A percentile compares a stretch with the other conserved stretches of the same genome.
phyloP scores from a whole-genome alignment of 2,888 invertebrate genomes.

The Drosophila leonis region DNA sequence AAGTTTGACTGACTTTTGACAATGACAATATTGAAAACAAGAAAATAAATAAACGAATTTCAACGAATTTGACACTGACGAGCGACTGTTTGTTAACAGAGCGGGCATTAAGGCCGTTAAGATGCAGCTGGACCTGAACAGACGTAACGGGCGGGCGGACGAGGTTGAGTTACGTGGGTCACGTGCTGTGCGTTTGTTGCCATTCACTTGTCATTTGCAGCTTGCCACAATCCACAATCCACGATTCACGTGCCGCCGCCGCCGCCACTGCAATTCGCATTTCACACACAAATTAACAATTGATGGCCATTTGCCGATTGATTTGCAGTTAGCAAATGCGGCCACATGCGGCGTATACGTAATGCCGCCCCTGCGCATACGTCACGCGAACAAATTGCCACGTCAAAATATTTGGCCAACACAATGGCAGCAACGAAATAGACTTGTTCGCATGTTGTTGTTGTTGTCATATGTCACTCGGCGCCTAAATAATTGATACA shows the following conservation, averaged over 20 bases:
- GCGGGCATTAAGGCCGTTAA: neutral
- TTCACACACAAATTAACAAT: conserved; percentile 36
- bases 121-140: neutral
- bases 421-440: neutral
- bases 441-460: neutral
- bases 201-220: conserved; percentile 20
- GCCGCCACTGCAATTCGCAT: conserved; percentile 24
- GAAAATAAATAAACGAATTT: neutral
- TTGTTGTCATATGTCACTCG: neutral
- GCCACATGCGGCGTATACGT: conserved; percentile 21
- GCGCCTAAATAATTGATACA: neutral
- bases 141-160: neutral
- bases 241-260: conserved; percentile 19
- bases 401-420: conserved; percentile 15
- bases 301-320: conserved; percentile 44
- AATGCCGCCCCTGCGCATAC: neutral
- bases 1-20: neutral
- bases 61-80: conserved; percentile 6
- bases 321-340: conserved; percentile 23
- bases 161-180: conserved; percentile 3
- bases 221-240: neutral
- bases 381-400: neutral
- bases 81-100: neutral
- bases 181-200: conserved; percentile 1
- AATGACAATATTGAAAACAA: neutral